phyloP scores from a whole-genome alignment of 2,888 invertebrate genomes.

The Dermolepida albohirtum region DNA sequence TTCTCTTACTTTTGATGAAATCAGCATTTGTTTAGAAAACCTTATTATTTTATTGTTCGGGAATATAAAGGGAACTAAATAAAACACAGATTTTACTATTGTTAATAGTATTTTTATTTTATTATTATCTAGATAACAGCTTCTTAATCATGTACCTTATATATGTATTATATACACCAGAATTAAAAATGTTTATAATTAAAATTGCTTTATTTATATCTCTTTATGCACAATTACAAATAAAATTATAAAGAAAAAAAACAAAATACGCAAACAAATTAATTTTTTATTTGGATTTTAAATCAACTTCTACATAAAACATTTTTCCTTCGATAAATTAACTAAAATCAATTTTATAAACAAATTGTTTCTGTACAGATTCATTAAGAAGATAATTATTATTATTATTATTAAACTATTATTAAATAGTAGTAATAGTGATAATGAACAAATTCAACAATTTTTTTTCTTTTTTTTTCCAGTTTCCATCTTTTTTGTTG shows the following conservation, averaged over 20 bases:
- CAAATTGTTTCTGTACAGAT: constrained; percentile 23
- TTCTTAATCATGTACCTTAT: constrained; percentile 19
- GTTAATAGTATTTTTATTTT: neutral
- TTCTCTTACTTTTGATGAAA: too few species aligned
- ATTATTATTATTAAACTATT: constrained; percentile 12
- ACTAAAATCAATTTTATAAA: constrained; percentile 24
- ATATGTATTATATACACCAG: constrained; percentile 19
- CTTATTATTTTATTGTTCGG: too few species aligned
- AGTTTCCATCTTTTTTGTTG: constrained; percentile 9
- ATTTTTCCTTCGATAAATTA: constrained; percentile 14
- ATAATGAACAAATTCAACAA: constrained; percentile 26
- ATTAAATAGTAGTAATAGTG: constrained; percentile 15
- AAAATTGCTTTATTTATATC: constrained; percentile 5
- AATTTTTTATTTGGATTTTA: constrained; percentile 31
- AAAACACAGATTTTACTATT: too few species aligned
- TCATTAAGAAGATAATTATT: constrained; percentile 6
- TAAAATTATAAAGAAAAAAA: constrained; percentile 15
- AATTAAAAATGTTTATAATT: constrained; percentile 19
- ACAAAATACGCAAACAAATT: constrained; percentile 29
- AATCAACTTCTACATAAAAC: constrained; percentile 33
- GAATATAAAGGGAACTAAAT: too few species aligned
- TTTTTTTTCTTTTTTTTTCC: constrained; percentile 2
- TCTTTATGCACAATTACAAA: constrained; percentile 15
- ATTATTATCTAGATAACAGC: constrained; percentile 15
- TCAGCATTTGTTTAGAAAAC: too few species aligned